Evolutionary conservation across 2,113 vertebrate genomes (phyloP).

Genomic region (Clarias magur): DNA sequence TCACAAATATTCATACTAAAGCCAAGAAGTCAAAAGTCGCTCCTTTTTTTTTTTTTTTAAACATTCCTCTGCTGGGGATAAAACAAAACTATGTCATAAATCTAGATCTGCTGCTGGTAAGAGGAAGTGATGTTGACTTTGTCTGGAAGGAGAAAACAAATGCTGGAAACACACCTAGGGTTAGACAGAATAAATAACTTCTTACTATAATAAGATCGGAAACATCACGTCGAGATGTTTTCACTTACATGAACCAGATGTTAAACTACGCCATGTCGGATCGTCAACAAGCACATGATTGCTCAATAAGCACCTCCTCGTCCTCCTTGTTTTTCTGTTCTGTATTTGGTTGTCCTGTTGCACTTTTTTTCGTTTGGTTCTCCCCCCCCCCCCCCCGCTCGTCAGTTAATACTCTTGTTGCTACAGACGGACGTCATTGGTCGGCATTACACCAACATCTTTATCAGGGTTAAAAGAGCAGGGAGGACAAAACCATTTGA

Average conservation of each 20-base stretch:
- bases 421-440: background rate
- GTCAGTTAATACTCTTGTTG: background rate
- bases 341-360: background rate
- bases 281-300: background rate
- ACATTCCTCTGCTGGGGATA: too few species aligned
- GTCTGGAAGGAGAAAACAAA: background rate
- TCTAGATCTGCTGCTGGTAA: background rate
- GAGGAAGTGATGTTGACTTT: background rate
- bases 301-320: background rate
- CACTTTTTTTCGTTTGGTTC: background rate
- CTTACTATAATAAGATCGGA: background rate
- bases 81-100: too few species aligned
- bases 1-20: too few species aligned
- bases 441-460: background rate
- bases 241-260: background rate
- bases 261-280: background rate
- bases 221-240: background rate
- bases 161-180: background rate
- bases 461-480: constrained; percentile 18
- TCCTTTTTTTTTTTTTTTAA: too few species aligned
- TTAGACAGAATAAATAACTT: background rate
- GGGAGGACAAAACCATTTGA: constrained; percentile 2
- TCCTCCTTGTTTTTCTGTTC: background rate
- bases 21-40: too few species aligned
- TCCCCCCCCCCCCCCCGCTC: background rate